A percentile compares a stretch with the other conserved stretches of the same genome.
Evolutionary conservation across 2,113 vertebrate genomes (phyloP).

Genomic region (Cheirogaleus medius): DNA sequence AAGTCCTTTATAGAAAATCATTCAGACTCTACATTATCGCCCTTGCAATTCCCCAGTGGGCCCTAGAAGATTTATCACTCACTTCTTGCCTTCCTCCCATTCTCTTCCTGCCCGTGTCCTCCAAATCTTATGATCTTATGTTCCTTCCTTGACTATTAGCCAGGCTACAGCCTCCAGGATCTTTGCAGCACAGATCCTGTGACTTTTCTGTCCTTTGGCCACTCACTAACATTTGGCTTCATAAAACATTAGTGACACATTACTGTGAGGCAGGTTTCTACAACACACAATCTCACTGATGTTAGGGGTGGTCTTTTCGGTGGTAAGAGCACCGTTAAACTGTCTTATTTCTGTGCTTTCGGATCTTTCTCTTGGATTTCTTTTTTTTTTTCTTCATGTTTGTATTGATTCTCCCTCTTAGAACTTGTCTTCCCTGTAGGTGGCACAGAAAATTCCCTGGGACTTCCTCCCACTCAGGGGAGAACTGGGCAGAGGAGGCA

Average conservation of each 20-base stretch:
- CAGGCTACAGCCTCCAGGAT: not conserved
- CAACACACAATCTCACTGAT: not conserved
- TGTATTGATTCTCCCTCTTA: not conserved
- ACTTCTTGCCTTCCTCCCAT: not conserved
- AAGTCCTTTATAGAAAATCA: not conserved
- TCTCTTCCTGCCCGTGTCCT: not conserved
- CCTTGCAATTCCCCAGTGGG: not conserved
- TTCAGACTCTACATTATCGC: not conserved
- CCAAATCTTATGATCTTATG: not conserved
- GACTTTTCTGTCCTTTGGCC: not conserved
- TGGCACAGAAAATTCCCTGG: not conserved
- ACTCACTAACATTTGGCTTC: not conserved
- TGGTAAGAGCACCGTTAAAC: not conserved
- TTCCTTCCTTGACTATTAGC: not conserved
- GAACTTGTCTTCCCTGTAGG: not conserved
- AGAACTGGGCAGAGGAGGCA: not conserved
- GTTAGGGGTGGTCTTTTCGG: not conserved
- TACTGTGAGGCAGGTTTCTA: not conserved
- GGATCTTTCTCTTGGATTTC: not conserved
- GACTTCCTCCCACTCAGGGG: not conserved
- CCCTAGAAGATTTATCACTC: not conserved
- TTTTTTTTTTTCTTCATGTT: not conserved
- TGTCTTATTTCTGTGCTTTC: not conserved
- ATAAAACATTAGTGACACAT: not conserved
- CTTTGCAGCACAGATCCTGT: not conserved